phyloP scores from a whole-genome alignment of 2,888 invertebrate genomes.

The Drosophila fulvimacula region DNA sequence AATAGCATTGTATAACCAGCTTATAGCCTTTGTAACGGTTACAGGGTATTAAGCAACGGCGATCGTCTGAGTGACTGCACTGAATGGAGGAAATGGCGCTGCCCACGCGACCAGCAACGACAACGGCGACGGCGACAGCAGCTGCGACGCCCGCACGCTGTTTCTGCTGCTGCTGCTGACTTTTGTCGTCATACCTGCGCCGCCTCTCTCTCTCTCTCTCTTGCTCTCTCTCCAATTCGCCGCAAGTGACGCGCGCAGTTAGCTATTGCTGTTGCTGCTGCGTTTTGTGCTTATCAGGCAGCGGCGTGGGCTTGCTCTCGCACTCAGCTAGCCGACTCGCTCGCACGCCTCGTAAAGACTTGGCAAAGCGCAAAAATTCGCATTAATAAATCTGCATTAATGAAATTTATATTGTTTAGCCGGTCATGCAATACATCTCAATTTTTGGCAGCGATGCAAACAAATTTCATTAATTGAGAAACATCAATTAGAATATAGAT shows the following conservation, averaged over 20 bases:
- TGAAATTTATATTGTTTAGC: slow-evolving; percentile 46
- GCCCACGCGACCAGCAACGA: slow-evolving; percentile 55
- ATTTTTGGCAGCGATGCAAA: slow-evolving; percentile 56
- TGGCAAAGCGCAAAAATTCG: slow-evolving; percentile 21
- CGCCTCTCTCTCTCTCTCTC: slow-evolving; percentile 2
- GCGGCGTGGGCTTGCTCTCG: slow-evolving; percentile 45
- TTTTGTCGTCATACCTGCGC: slow-evolving; percentile 52
- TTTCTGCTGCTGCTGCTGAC: slow-evolving; percentile 22
- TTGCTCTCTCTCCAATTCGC: slow-evolving; percentile 14
- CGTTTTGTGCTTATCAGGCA: slow-evolving; percentile 49
- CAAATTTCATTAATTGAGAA: slow-evolving; percentile 60
- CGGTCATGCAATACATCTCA: slow-evolving; percentile 39
- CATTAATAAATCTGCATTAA: slow-evolving; percentile 59
- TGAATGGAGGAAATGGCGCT: slow-evolving; percentile 55
- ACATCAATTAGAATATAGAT: slow-evolving; percentile 18
- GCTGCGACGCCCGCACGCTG: slow-evolving; percentile 49
- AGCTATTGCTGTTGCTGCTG: slow-evolving; percentile 12
- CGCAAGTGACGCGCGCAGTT: slow-evolving; percentile 30
- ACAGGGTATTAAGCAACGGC: slow-evolving; percentile 44
- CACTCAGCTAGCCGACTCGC: slow-evolving; percentile 17
- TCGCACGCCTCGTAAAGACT: slow-evolving; percentile 8
- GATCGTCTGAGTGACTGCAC: slow-evolving; percentile 44
- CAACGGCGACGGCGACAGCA: slow-evolving; percentile 32
- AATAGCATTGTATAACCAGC: slow-evolving; percentile 1
- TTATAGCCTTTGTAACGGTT: slow-evolving; percentile 1